Conservation (phyloP, 2,888 invertebrate genomes). For the Adineta ricciae region DNA sequence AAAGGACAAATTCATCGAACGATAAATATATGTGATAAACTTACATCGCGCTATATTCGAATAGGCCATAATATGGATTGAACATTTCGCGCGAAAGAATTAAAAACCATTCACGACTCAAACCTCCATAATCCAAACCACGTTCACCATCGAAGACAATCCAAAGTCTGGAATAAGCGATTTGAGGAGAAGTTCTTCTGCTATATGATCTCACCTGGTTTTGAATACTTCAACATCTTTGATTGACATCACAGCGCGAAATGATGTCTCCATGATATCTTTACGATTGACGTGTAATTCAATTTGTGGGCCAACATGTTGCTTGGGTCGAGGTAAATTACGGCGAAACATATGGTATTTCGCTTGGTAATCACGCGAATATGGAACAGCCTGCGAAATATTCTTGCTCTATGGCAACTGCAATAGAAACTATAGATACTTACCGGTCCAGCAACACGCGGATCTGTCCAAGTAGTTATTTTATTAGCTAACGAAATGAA, state of each 20-base stretch:
- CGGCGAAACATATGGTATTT: not conserved
- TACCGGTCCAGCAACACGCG: slow-evolving; percentile 15
- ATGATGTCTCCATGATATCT: slow-evolving; percentile 4
- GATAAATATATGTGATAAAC: slow-evolving; percentile 42
- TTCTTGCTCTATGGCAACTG: not conserved
- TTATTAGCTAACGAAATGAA: not conserved
- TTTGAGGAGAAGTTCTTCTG: too few species aligned
- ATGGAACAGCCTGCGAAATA: not conserved
- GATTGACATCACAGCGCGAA: not conserved
- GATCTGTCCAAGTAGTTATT: slow-evolving; percentile 14
- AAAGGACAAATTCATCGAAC: not conserved
- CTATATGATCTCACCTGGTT: not conserved
- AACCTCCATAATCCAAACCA: slow-evolving; percentile 86
- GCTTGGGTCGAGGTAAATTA: not conserved
- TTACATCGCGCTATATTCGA: slow-evolving; percentile 97
- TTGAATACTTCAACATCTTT: slow-evolving; percentile 4
- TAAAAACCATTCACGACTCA: slow-evolving; percentile 97
- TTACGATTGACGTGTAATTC: slow-evolving; percentile 12
- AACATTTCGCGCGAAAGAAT: slow-evolving; percentile 97
- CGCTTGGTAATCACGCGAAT: not conserved
- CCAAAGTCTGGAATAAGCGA: slow-evolving; percentile 66
- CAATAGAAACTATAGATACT: not conserved
- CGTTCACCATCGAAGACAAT: slow-evolving; percentile 89
- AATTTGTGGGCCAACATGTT: not conserved
- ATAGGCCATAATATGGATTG: slow-evolving; percentile 96